Evolutionary conservation across 2,888 invertebrate species (phyloP).

Genomic region (Eulithis prunata): DNA sequence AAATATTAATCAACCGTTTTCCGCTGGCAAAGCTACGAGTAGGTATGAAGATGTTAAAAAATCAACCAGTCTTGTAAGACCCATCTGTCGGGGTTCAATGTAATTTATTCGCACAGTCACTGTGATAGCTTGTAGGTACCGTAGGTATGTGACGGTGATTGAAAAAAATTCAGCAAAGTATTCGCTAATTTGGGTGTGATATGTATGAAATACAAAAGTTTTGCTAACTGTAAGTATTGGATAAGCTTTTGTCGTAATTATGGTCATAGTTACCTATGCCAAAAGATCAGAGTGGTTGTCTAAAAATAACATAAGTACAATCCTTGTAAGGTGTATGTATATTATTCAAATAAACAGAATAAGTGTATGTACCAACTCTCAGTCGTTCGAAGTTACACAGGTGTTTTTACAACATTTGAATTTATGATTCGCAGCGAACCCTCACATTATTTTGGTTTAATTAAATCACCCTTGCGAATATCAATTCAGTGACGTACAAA

Average conservation of each 20-base stretch:
- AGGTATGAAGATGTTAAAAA: conserved; percentile 8
- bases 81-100: conserved; percentile 4
- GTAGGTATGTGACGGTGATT: no score
- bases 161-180: no score
- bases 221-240: no score
- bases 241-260: no score
- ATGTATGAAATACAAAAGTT: no score
- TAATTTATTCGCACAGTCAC: no score
- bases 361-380: conserved; percentile 14
- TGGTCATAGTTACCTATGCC: no score
- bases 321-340: no score
- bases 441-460: conserved; percentile 71
- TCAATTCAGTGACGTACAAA: conserved; percentile 61
- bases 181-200: no score
- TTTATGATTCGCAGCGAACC: conserved; percentile 41
- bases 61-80: conserved; percentile 8
- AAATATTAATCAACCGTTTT: conserved; percentile 17
- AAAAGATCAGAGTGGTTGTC: no score
- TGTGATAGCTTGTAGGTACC: no score
- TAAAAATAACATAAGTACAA: no score
- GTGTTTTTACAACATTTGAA: conserved; percentile 41
- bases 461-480: conserved; percentile 68
- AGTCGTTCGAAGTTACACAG: conserved; percentile 24
- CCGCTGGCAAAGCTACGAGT: conserved; percentile 1
- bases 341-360: conserved; percentile 15